Conservation (phyloP, 1,140 invertebrate genomes). For the Pachypsylla venusta region DNA sequence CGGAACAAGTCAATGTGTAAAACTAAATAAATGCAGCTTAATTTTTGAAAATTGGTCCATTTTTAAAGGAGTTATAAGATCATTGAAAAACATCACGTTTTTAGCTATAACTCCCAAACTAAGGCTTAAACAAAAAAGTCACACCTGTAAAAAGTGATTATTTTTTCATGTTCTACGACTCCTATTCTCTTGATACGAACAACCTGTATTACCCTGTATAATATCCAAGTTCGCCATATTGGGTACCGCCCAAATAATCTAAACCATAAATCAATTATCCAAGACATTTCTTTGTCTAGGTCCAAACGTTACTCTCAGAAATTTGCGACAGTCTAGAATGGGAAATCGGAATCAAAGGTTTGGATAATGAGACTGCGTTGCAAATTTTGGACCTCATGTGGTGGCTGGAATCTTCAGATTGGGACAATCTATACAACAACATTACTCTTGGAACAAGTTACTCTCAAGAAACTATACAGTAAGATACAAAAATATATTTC, state of each 20-base stretch:
- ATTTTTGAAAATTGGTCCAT: no score
- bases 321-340: conserved; percentile 31
- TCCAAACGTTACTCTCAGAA: conserved; percentile 27
- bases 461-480: conserved; percentile 40
- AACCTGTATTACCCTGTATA: background rate
- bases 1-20: no score
- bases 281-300: conserved; percentile 25
- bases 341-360: conserved; percentile 31
- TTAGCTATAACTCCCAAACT: no score
- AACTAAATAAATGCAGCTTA: no score
- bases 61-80: no score
- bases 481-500: conserved; percentile 12
- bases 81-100: no score
- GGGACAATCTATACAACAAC: conserved; percentile 37
- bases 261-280: conserved; percentile 27
- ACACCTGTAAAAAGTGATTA: no score
- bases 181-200: no score
- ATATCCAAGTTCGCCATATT: background rate
- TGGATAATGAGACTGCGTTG: conserved; percentile 33
- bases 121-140: no score
- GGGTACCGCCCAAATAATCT: conserved; percentile 25
- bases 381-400: conserved; percentile 35
- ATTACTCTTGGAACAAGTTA: conserved; percentile 45
- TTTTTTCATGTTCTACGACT: no score
- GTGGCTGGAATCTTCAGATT: conserved; percentile 35